phyloP scores from a whole-genome alignment of 2,113 vertebrate genomes.

The Trogon melanurus region DNA sequence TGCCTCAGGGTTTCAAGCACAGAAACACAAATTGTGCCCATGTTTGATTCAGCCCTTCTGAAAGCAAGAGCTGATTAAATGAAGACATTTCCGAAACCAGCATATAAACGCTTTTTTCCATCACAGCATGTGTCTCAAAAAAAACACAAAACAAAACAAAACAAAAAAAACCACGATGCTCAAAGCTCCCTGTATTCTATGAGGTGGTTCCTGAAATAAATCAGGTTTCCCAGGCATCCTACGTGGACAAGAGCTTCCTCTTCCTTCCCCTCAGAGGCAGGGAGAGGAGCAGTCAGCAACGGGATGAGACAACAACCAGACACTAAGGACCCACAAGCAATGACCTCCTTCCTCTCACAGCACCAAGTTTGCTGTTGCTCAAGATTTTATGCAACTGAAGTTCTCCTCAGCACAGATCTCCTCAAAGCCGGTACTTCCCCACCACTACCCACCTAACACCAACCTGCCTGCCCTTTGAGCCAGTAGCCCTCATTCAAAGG shows the following conservation, averaged over 20 bases:
- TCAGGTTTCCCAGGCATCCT: neutral
- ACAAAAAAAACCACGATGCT: neutral
- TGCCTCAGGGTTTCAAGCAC: neutral
- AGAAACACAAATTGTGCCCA: neutral
- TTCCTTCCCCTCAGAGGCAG: neutral
- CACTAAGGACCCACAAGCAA: neutral
- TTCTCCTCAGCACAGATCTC: neutral
- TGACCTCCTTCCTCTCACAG: neutral
- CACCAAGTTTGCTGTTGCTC: neutral
- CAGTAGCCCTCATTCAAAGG: neutral
- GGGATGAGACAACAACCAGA: neutral
- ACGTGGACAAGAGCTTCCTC: neutral
- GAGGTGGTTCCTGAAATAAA: neutral
- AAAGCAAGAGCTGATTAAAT: neutral
- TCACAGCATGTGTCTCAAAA: neutral
- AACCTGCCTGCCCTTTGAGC: neutral
- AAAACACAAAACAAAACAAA: too few species aligned
- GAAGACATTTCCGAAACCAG: neutral
- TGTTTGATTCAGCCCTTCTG: neutral
- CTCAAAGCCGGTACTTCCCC: neutral
- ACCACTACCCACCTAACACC: neutral
- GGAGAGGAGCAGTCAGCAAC: neutral
- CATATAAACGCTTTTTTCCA: neutral
- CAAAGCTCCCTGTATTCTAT: neutral
- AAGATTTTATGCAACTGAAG: neutral